Conservation (phyloP, 1,140 invertebrate species). For the Bombus pascuorum region DNA sequence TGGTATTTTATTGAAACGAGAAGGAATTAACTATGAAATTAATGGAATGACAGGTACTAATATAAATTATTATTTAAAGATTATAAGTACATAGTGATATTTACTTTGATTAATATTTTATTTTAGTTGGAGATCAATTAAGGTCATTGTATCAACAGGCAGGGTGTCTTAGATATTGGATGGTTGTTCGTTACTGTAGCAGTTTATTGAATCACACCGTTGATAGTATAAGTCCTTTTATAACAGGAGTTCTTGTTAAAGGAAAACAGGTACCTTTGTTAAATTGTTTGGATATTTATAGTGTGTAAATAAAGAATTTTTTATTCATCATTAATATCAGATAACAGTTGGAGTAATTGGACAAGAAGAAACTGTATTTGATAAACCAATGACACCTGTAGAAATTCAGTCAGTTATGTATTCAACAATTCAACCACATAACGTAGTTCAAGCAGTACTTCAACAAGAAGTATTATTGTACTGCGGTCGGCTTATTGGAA, state of each 20-base stretch:
- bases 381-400: conserved; percentile 97
- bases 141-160: conserved; percentile 93
- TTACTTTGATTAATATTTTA: conserved; percentile 8
- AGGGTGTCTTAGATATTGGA: conserved; percentile 95
- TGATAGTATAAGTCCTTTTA: conserved; percentile 98
- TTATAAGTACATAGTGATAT: not conserved
- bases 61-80: not conserved
- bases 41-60: conserved; percentile 83
- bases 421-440: conserved; percentile 92
- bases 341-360: conserved; percentile 97
- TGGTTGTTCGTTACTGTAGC: conserved; percentile 96
- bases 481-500: conserved; percentile 96
- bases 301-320: not conserved
- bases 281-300: not conserved
- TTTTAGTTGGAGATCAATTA: conserved; percentile 88
- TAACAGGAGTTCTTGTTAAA: conserved; percentile 97
- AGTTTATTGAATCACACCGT: conserved; percentile 96
- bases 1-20: conserved; percentile 91
- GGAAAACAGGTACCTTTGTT: conserved; percentile 94
- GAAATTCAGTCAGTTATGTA: conserved; percentile 95
- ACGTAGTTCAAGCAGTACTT: conserved; percentile 97
- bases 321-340: conserved; percentile 79
- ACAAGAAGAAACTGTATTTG: conserved; percentile 96
- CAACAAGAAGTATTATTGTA: conserved; percentile 98
- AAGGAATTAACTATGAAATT: conserved; percentile 91